Base-by-base conservation (phyloP, 2,113 vertebrate species). In the Oncorhynchus gorbuscha region DNA sequence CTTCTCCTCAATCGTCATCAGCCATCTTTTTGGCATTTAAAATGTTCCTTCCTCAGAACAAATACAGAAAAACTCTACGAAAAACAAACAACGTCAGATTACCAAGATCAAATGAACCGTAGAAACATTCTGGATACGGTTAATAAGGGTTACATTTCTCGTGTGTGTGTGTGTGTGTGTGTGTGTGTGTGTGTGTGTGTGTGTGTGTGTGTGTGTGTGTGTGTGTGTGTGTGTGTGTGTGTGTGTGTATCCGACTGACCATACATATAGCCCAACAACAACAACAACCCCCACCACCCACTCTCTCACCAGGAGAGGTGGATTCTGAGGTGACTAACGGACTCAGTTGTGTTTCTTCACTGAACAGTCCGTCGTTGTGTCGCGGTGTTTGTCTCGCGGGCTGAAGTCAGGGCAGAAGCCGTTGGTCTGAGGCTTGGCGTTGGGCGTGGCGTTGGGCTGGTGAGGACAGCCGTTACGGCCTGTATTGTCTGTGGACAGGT, bases 321-420 rank as follows among this genome's bases (percentile, higher is more conserved):
- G 89, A 28, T 28, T 28, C 28, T n/a, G n/a, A 70, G 71, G 18
- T 22, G 13, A 5, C 20, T 11, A 51, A 73, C 64, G 73, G 4
- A 48, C 55, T 91, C 90, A 99, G 91, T 97, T 93, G 88, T 95
- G 88, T 87, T 95, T 95, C 91, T 98, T 98, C 88, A 94, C 86
- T 73, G 84, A 86, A 45, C 81, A 82, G 1, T 87, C 81, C 58
- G 32, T 82, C 90, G 69, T 45, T 55, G 79, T 85, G 83, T 87
- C 86, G 0, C 85, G 85, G 26, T 79, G 68, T 3, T 24, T 4
- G 8, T 35, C 66, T 16, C 14, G 3, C 1, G 95, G 96, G 83
- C 95, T 96, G 92, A 99, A 99, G 91, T 99, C 97, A 3, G 95
- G n/a, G 88, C 97, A 98, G 93, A 99, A 96, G 74, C 98, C 97